A percentile compares a stretch with the other conserved stretches of the same genome.
phyloP scores from a whole-genome alignment of 2,797 vertebrate species.

The Dendrocincla tyrannina region DNA sequence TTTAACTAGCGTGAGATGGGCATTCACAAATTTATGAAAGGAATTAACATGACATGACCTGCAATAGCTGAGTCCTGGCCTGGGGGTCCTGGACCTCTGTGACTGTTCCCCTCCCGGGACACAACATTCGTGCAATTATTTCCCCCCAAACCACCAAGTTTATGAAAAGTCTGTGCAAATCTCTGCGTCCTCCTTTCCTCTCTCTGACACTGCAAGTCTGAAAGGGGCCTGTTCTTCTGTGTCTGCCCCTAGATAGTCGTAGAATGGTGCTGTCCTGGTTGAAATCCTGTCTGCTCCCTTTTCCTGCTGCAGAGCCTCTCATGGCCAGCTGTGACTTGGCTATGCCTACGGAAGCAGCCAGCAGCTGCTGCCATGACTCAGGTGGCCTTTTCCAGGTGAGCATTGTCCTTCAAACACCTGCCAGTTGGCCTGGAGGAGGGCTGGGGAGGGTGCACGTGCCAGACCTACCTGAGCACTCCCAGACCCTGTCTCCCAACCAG shows the following conservation, averaged over 20 bases:
- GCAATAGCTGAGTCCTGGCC: not conserved
- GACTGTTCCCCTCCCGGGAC: not conserved
- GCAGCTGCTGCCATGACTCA: not conserved
- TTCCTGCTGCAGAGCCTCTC: not conserved
- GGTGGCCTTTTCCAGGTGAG: not conserved
- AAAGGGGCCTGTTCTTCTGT: not conserved
- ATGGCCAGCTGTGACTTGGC: not conserved
- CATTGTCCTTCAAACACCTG: not conserved
- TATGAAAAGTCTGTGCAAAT: not conserved
- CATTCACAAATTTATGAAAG: not conserved
- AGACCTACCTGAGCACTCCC: not conserved
- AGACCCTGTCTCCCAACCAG: not conserved
- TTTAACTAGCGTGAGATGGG: not conserved
- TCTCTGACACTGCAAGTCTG: not conserved
- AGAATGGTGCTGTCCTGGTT: not conserved
- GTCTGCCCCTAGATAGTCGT: not conserved
- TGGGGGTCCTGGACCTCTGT: not conserved
- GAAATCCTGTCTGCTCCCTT: not conserved
- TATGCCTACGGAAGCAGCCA: not conserved
- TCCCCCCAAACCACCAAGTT: not conserved
- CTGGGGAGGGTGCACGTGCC: not conserved
- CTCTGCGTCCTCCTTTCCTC: too few species aligned
- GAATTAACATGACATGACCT: not conserved
- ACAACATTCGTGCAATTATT: not conserved
- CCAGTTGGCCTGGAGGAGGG: not conserved